Base-by-base conservation (phyloP, 2,113 vertebrate species). In the Speoplatyrhinus poulsoni region DNA sequence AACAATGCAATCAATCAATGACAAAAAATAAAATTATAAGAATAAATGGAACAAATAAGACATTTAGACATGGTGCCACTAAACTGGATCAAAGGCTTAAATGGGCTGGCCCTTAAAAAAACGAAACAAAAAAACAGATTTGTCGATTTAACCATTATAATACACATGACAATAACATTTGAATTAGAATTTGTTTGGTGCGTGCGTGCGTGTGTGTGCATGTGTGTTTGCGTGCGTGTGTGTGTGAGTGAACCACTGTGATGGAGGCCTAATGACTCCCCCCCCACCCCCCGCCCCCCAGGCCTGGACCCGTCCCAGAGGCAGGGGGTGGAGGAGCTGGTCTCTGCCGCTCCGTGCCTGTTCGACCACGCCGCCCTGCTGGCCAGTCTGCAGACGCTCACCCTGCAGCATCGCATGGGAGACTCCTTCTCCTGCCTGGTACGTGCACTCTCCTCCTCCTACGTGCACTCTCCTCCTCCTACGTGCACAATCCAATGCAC, bases 351-450 rank as follows among this genome's bases (percentile, higher is more conserved):
- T 67, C 97, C 96, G 17, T 94, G 94, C 84, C 94, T 90, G 81
- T 97, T 95, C 63, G 93, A 97, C 87, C 97, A 99, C 12, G 90
- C 95, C 53, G 89, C 91, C 74, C 93, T 98, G 77, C 99, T 99
- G 86, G 88, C 88, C 93, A 61, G 95, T 54, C 92, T 99, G 75
- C 96, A 99, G 92, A 94, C 93, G 66, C 87, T 92, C 90, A 98
- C 98, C 32, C 92, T 99, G 87, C 91, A 94, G 87, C 96, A 99
- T 84, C 94, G 96, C 82, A 95, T 99, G 93, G 97, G 94, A 57
- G 98, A 99, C 91, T 98, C 96, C 77, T 98, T 96, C 91, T 98
- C 98, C 92, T 99, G 96, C 85, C 94, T 99, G 95, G 97, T 99
- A 87, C 4, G 85, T 77, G 52, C 49, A 10, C 49, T 15, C 11